Evolutionary conservation across 2,888 invertebrate species (phyloP), one percentile per base, ranked within the genome.

Genomic region (Mesopsocus fuscifrons): DNA sequence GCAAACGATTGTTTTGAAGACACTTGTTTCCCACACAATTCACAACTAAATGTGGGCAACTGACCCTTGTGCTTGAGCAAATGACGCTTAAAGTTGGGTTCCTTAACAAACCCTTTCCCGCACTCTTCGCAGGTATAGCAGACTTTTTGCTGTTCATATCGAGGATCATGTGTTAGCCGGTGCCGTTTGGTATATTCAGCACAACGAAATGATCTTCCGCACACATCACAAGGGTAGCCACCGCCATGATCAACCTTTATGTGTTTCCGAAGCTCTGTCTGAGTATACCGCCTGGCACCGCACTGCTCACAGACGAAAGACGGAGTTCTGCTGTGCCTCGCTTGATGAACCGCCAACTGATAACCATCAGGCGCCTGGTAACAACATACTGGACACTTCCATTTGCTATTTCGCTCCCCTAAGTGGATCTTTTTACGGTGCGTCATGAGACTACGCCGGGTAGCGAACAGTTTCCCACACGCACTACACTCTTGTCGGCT

Each of bases 101-200:
- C 38, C 6, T 38, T 38, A 20, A 38, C 15, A 20, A 38, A 38
- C 3, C 17, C 16, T 20, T 71, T 70, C 34, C 49, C 50, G 43
- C 54, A 54, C 3, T 49, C 41, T 21, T 52, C 49, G 41, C 54
- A 54, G 5, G 44, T 40, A 9, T 49, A 45, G 41, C 41, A 34
- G 18, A 44, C 20, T 32, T 44, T 43, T 35, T 46, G 42, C 26
- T 42, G 42, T 34, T 46, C 44, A 41, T 46, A 45, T n/a, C 42
- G 42, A 21, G 41, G n/a, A 11, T 44, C 46, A 20, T 38, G 45
- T 3, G 20, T 21, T 17, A 38, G 13, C 20, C 20, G 15, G 20
- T 43, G 50, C 34, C 38, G 42, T 30, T 45, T 35, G 35, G 48
- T 43, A 30, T 49, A 48, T 16, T 49, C 42, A 2, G 47, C 44